Conservation (phyloP, 53 echinoderm and acorn worm species). For the Zoroaster sp. region DNA sequence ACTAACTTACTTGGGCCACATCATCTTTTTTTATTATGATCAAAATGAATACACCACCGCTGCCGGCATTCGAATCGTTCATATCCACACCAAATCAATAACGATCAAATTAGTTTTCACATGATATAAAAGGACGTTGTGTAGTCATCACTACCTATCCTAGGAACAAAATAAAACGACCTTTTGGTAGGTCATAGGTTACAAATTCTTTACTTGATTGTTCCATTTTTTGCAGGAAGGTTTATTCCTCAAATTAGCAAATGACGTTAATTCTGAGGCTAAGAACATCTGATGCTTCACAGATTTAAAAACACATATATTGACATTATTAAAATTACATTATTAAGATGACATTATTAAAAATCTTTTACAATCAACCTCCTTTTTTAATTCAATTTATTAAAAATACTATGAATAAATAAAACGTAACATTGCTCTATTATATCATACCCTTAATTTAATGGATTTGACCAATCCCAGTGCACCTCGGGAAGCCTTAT, state of each 20-base stretch:
- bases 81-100: not conserved
- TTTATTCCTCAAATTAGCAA: not conserved
- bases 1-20: not conserved
- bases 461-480: not conserved
- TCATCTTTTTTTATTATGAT: not conserved
- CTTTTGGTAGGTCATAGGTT: not conserved
- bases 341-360: no score
- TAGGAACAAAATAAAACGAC: no score
- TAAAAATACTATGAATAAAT: no score
- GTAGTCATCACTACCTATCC: no score
- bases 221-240: not conserved
- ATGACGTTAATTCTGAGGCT: not conserved
- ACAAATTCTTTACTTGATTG: not conserved
- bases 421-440: no score
- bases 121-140: not conserved
- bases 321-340: no score
- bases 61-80: no score
- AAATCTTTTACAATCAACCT: no score
- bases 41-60: no score
- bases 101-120: not conserved
- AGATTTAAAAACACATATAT: no score
- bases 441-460: not conserved
- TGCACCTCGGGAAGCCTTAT: conserved; percentile 17
- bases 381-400: no score
- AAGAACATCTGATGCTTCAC: no score